Evolutionary conservation across 2,888 invertebrate genomes (phyloP).

Genomic region (Xylota sylvarum): DNA sequence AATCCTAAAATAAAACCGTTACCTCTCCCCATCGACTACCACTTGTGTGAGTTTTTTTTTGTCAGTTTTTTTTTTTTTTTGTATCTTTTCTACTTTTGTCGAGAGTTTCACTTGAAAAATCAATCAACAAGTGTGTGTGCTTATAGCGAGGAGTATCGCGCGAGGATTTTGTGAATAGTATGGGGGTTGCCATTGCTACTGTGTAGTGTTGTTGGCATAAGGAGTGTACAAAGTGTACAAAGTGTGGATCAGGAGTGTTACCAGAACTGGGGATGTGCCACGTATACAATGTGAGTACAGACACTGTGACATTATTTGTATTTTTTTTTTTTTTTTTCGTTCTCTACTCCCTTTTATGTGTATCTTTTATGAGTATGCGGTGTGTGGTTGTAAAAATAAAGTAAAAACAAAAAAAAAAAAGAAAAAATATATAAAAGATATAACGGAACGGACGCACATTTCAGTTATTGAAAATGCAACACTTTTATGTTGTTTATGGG

Average conservation of each 20-base stretch:
- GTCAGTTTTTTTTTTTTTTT: conserved; percentile 32
- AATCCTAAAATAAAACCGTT: conserved; percentile 44
- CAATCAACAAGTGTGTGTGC: conserved; percentile 77
- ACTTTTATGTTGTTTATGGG: conserved; percentile 69
- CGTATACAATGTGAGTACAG: conserved; percentile 73
- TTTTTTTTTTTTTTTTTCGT: conserved; percentile 8
- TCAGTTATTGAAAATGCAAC: conserved; percentile 75
- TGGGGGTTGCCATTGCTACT: conserved; percentile 42
- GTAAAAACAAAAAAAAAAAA: neutral
- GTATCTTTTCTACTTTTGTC: conserved; percentile 64
- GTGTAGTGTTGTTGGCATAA: conserved; percentile 36
- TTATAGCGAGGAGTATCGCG: conserved; percentile 65
- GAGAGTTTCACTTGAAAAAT: conserved; percentile 75
- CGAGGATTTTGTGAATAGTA: conserved; percentile 68
- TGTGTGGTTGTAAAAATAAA: conserved; percentile 57
- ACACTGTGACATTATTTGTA: conserved; percentile 69
- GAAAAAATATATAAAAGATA: conserved; percentile 49
- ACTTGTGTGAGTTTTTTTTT: conserved; percentile 68
- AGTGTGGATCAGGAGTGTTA: conserved; percentile 50
- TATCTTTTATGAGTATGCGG: conserved; percentile 72
- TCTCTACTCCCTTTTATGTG: conserved; percentile 47
- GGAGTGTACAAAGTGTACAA: conserved; percentile 45
- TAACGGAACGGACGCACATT: conserved; percentile 67
- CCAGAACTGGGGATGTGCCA: conserved; percentile 62
- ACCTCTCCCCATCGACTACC: conserved; percentile 25